Base-by-base conservation (phyloP, 1,140 invertebrate genomes). In the Drosophila fuyamai region DNA sequence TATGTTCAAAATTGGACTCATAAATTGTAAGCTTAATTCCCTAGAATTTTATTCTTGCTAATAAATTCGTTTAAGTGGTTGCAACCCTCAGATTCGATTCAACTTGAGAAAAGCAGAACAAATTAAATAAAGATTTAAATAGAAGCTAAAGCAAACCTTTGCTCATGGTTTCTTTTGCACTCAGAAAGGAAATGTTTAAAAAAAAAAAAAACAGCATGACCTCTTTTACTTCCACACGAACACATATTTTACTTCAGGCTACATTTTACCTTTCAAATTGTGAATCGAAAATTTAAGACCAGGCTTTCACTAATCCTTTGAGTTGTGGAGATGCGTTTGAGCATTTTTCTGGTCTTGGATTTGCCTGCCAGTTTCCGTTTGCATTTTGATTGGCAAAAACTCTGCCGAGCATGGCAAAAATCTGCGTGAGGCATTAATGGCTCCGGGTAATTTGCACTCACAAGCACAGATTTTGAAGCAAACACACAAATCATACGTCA, bases 401-500 rank as follows among this genome's bases (percentile, higher is more conserved):
- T 62, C 29, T n/a, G 13, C 38, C 27, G 16, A 47, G 14, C 18
- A 13, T 32, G 16, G 14, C 9, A 10, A 51, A 63, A 63, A 75
- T 65, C 72, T 75, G 59, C 40, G 59, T 51, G 7, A 27, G 53
- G 72, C 72, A 75, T 65, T 75, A 47, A 63, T 44, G 18, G 41
- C 38, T 35, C 36, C 46, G 57, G 50, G 43, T 36, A 61, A 47
- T 68, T 68, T 47, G 23, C 51, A 55, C 47, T 60, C 40, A 18
- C 6, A 44, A 0, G 16, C 68, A 58, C 50, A 32, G 65, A 70
- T 71, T 48, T 48, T 55, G 4, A n/a, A 29, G 50, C 40, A 46
- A 51, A 46, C 46, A 46, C 48, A 67, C 83, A 67, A 79, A 79
- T 83, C 84, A 83, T 73, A 83, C 73, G 83, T 86, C 84, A 79